A percentile compares a stretch with the other conserved stretches of the same genome.
Conservation (phyloP, 1,140 invertebrate species). For the Platyscapa corneri region DNA sequence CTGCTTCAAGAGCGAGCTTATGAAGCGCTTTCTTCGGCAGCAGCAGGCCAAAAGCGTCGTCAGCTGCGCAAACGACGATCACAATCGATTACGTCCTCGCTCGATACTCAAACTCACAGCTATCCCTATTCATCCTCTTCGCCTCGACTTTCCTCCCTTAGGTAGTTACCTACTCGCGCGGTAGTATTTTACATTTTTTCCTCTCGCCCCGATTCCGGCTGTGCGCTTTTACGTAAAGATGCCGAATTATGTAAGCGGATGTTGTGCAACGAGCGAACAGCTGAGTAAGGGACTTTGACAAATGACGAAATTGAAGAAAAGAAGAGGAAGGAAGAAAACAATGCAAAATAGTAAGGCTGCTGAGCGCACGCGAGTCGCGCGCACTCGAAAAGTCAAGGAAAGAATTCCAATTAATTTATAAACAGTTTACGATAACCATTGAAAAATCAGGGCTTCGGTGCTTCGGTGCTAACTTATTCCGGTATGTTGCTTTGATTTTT, state of each 20-base stretch:
- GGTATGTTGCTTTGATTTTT: no score
- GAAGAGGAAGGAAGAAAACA: no score
- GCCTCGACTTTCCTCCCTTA: background rate
- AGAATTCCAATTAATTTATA: background rate
- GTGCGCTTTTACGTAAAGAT: background rate
- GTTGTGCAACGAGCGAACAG: background rate
- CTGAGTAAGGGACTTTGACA: no score
- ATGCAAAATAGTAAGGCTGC: no score
- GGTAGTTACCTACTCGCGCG: no score
- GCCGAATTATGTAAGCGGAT: background rate
- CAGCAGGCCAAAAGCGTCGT: conserved; percentile 84
- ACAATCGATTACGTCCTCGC: background rate
- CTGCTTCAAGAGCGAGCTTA: conserved; percentile 82
- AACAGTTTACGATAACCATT: background rate
- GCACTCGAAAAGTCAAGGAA: no score
- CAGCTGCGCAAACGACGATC: conserved; percentile 74
- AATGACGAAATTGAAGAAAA: no score
- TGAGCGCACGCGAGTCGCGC: no score
- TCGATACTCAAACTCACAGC: background rate
- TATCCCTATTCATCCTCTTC: background rate
- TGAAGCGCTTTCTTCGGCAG: conserved; percentile 86
- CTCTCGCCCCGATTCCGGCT: background rate
- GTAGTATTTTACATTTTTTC: background rate
- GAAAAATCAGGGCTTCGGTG: no score
- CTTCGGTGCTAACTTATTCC: no score